phyloP scores from a whole-genome alignment of 2,888 invertebrate genomes.

The Diarsia dahlii region DNA sequence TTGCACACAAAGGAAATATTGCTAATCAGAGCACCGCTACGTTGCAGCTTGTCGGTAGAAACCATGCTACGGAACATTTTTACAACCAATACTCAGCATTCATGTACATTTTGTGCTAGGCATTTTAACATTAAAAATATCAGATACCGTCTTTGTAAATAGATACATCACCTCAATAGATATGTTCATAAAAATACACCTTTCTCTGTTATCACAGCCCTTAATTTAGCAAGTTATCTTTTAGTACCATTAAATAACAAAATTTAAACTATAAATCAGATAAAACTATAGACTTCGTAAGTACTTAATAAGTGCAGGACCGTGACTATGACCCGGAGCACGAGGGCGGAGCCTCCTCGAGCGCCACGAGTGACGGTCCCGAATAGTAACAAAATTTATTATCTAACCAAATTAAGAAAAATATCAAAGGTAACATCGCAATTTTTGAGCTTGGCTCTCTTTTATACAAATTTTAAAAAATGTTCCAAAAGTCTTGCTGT shows the following conservation, averaged over 20 bases:
- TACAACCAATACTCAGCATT: conserved; percentile 43
- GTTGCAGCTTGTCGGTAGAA: conserved; percentile 33
- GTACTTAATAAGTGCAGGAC: conserved; percentile 75
- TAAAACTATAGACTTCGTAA: conserved; percentile 76
- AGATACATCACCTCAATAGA: conserved; percentile 74
- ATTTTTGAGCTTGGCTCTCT: conserved; percentile 69
- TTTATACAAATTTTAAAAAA: conserved; percentile 64
- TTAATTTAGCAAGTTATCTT: conserved; percentile 79
- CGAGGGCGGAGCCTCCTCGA: conserved; percentile 8
- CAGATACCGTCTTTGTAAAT: conserved; percentile 67
- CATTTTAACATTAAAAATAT: conserved; percentile 62
- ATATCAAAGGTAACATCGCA: conserved; percentile 67
- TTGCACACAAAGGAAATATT: conserved; percentile 66
- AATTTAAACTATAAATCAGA: conserved; percentile 82
- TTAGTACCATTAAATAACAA: conserved; percentile 82
- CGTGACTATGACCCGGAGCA: conserved; percentile 21
- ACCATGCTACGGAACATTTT: conserved; percentile 62
- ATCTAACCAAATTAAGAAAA: conserved; percentile 65
- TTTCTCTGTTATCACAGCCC: conserved; percentile 88
- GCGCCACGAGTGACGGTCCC: conserved; percentile 48
- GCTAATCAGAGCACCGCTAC: conserved; percentile 51
- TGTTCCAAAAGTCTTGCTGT: conserved; percentile 49
- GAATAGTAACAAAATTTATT: conserved; percentile 69
- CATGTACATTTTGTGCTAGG: conserved; percentile 54
- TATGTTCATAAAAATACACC: conserved; percentile 82